Base-by-base conservation (phyloP, 2,113 vertebrate genomes). In the Tachysurus fulvidraco region DNA sequence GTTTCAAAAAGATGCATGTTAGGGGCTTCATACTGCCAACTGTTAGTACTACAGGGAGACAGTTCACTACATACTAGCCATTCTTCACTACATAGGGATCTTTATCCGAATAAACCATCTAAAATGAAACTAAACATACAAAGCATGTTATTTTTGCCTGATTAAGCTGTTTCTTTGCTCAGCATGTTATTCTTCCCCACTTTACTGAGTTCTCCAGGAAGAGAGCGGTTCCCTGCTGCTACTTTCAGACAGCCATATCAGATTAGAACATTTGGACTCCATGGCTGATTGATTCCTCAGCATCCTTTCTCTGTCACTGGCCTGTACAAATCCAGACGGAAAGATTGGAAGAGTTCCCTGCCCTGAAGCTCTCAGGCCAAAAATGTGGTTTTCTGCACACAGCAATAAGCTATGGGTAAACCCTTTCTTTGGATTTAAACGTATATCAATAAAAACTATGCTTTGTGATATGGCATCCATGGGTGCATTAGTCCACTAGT, bases 261-360 rank as follows among this genome's bases (percentile, higher is more conserved):
- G 82, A 85, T 89, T 87, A 69, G 82, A 85, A 74, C 69, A 84
- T 84, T 55, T 81, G 86, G 83, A 46, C 55, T 89, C 81, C 36
- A 52, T 83, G 77, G 88, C 74, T 55, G 78, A 89, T 89, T 82
- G 82, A 84, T 89, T 87, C 54, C 44, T 21, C 87, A 50, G 67
- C 21, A 62, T 64, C 41, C 74, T 25, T 65, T 71, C 88, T 62
- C 64, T 81, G 57, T 71, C 81, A 69, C 44, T 71, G 84, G 84
- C n/a, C 69, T 76, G 12, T 52, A 65, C 28, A 46, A 80, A 85
- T 44, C 69, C 71, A 44, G 84, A 77, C 19, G 5, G 84, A 83
- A 80, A 41, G 59, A 83, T 71, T 85, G 74, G 73, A 73, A 80
- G 71, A 84, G 76, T 44, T 57, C 5, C 46, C 76, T 80, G 23